Evolutionary conservation across 2,113 vertebrate genomes (phyloP), one percentile per base, ranked within the genome.

Genomic region (Platanista minor): DNA sequence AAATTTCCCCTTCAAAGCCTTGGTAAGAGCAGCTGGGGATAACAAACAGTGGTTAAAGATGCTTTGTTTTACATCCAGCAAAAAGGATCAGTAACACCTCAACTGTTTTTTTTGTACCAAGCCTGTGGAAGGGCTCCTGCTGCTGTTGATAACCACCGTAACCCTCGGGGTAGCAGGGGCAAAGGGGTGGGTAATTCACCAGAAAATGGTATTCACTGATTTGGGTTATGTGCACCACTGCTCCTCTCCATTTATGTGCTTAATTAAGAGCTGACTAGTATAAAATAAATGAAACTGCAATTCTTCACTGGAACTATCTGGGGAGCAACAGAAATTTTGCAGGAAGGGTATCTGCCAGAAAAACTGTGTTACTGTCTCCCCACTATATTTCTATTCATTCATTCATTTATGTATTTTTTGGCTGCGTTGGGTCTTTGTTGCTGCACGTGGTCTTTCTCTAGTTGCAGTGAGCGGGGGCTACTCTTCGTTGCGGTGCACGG

Each of bases 21-120:
- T 84, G n/a, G 87, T 66, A 90, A 87, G 87, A 96, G 90, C 95
- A 96, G 94, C 92, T 87, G 87, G 90, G 85, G 92, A 89, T 78
- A 92, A 95, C 46, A 72, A 72, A 54, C 84, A 82, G 88, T 95
- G 74, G 52, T 77, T 96, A 84, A 94, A 87, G 90, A 80, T 33
- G 78, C 54, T 90, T 91, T 84, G 96, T 90, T 87, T 94, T 92
- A 87, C n/a, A 80, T 54, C 17, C 74, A 84, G 92, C 54, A 84
- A 62, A 94, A 94, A 95, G 75, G 84, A 36, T 96, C 88, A 94
- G 93, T 96, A 95, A 59, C 90, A 87, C 49, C 36, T 82, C 27
- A 31, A n/a, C 77, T 66, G 39, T n/a, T 64, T 87, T 87, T 87
- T 36, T 61, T 61, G 39, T 23, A 69, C 66, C 39, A 71, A 90